A percentile compares a stretch with the other conserved stretches of the same genome.
phyloP scores from a whole-genome alignment of 2,113 vertebrate genomes.

The Casuarius casuarius region DNA sequence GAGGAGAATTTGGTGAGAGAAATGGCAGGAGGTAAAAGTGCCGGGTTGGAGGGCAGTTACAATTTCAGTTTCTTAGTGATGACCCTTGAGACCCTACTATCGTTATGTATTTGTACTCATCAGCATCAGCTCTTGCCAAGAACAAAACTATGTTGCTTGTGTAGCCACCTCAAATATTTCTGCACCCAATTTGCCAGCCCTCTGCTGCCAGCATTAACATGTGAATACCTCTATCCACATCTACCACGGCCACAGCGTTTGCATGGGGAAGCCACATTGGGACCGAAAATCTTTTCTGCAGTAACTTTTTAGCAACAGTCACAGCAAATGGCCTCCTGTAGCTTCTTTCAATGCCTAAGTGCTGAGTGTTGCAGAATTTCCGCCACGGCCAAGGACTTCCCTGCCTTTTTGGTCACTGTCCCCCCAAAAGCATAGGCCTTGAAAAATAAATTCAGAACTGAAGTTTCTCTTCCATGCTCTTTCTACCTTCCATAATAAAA shows the following conservation, averaged over 20 bases:
- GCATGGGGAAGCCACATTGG: neutral
- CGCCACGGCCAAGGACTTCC: accelerated
- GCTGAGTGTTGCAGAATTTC: neutral
- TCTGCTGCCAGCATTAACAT: neutral
- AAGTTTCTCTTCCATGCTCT: neutral
- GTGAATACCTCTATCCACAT: neutral
- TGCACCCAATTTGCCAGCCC: neutral
- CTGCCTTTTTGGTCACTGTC: neutral
- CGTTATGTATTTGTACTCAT: neutral
- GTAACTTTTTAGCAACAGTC: neutral
- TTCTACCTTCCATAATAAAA: neutral
- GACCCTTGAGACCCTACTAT: neutral
- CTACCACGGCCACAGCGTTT: neutral
- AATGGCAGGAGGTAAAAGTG: neutral
- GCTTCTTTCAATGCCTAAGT: neutral
- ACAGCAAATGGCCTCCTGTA: neutral
- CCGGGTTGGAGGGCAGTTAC: neutral
- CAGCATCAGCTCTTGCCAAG: neutral
- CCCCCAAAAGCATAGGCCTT: neutral
- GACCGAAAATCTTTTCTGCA: neutral
- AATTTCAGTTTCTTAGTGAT: neutral
- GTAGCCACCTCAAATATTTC: neutral
- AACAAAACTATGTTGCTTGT: neutral
- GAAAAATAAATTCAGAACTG: neutral
- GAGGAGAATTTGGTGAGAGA: neutral